Base-by-base conservation (phyloP, 2,113 vertebrate genomes). In the Psittacula cyanocephala region DNA sequence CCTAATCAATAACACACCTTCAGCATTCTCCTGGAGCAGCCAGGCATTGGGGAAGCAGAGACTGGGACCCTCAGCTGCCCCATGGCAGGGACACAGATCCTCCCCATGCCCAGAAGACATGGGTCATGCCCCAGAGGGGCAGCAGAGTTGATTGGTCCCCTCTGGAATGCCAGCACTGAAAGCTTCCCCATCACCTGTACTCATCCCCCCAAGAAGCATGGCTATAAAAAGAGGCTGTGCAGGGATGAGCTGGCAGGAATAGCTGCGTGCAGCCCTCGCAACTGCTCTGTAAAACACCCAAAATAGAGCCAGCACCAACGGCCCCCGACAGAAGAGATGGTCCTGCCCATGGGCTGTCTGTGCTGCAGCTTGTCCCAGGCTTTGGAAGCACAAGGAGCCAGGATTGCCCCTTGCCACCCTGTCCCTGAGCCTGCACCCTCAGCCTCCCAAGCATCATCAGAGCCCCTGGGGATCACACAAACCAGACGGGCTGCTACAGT, bases 211-310 rank as follows among this genome's bases (percentile, higher is more conserved):
- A 75, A 27, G 57, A 28, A 39, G 19, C 2, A 8, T 2, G 31
- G 77, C 79, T 95, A 62, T 82, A 82, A 94, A 91, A 41, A 24
- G 77, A 6, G 11, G 67, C 76, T 17, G 37, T 37, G 88, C 29
- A 14, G 64, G 84, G 88, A 86, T 75, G 95, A 95, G 94, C 84
- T 62, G 88, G 94, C 92, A 95, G 95, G 94, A 97, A 89, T 49
- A 95, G 70, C 96, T 77, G 71, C 50, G 33, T 75, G 55, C 91
- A 85, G 89, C 91, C 72, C 17, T 74, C 3, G 9, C 84, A 6
- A 18, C 81, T 35, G 83, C 52, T 76, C 93, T 71, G 93, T 87
- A 23, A 14, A 82, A 68, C 28, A 72, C 96, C 89, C 57, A 19
- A 70, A 97, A 96, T 79, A 97, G 95, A 92, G 16, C 8, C 84